Evolutionary conservation across 2,113 vertebrate species (phyloP), one percentile per base, ranked within the genome.

Genomic region (Propithecus coquereli): DNA sequence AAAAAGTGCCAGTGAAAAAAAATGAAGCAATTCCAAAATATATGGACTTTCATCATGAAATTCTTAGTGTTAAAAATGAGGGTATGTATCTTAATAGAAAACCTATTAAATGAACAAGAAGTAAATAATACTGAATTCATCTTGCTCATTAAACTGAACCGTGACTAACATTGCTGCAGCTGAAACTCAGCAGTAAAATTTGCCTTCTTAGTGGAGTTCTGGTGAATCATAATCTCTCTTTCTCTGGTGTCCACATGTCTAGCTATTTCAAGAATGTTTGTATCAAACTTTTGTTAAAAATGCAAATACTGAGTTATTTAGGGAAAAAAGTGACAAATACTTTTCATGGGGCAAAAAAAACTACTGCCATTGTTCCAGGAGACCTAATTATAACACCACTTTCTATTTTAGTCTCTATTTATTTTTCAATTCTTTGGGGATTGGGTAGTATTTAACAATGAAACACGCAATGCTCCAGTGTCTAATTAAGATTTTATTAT

Each of bases 401-500:
- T 97, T 98, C 89, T 97, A 97, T 98, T 97, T 96, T 83, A 83
- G 86, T 98, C 87, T 94, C 97, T 87, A 97, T 97, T 97, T 97
- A 98, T 95, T 97, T 97, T 90, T 91, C 90, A 98, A 59, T 97
- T 97, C 96, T 94, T 98, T 2, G 4, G 97, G 98, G 97, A 97
- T 92, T 85, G 88, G 91, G 54, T 94, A 87, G 84, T 97, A 95
- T 98, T 98, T 98, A 98, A 98, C 98, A 98, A 97, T 97, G 97
- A 97, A 98, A 97, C 87, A 98, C 97, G 92, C 70, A 95, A 97
- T 80, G 89, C 97, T 98, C 96, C 45, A 73, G 94, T 96, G 98
- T 98, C 98, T 98, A 98, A 98, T 99, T 98, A 98, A 97, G 97
- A 82, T 98, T 98, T 98, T 98, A 97, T 98, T 98, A 96, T 96